Conservation (phyloP, 2,888 invertebrate genomes). For the Drosophila paranaensis region DNA sequence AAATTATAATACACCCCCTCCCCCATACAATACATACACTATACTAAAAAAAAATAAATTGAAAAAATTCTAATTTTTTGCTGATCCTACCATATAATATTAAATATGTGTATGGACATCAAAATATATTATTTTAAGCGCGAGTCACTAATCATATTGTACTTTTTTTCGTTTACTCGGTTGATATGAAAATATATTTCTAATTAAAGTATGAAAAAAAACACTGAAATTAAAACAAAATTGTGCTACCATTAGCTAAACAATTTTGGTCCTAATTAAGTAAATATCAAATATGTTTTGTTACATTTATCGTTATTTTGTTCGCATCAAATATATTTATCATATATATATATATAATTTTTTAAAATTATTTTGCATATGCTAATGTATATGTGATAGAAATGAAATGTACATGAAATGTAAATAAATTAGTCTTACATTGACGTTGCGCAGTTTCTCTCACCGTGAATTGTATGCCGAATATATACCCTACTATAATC, state of each 20-base stretch:
- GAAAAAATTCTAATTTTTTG: conserved; percentile 1
- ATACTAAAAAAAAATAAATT: background rate
- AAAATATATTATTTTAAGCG: conserved; percentile 8
- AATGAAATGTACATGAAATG: conserved; percentile 53
- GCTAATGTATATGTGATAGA: conserved; percentile 22
- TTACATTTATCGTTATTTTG: conserved; percentile 38
- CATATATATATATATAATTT: background rate
- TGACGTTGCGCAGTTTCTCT: conserved; percentile 1
- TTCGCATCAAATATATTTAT: conserved; percentile 13
- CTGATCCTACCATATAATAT: too few species aligned
- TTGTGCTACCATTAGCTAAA: conserved; percentile 5
- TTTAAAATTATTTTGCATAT: conserved; percentile 18
- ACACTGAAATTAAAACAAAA: conserved; percentile 1
- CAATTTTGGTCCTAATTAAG: conserved; percentile 10
- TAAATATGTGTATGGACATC: conserved; percentile 8
- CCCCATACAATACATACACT: background rate
- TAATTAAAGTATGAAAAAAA: background rate
- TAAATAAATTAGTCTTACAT: conserved; percentile 50
- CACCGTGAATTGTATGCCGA: background rate
- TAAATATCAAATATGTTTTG: conserved; percentile 31
- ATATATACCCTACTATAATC: background rate
- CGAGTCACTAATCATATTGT: conserved; percentile 14
- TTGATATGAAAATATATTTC: conserved; percentile 20
- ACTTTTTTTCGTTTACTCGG: conserved; percentile 5
- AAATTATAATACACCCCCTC: background rate